Evolutionary conservation across 2,888 invertebrate species (phyloP).

Genomic region (Syrphus vitripennis): DNA sequence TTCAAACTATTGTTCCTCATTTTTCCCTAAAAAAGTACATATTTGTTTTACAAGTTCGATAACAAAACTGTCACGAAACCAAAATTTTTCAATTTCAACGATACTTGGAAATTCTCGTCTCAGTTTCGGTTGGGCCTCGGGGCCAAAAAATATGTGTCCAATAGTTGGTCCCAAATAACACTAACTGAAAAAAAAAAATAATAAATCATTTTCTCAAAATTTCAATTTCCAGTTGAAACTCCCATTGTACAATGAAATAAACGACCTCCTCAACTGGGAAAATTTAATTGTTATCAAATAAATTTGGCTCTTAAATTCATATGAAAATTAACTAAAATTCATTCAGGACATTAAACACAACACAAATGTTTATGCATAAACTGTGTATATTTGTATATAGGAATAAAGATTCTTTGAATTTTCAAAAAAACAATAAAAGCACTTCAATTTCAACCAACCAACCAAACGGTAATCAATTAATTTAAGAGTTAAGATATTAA

Average conservation of each 20-base stretch:
- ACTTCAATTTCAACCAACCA: not conserved
- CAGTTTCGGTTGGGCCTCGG: too few species aligned
- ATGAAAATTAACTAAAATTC: not conserved
- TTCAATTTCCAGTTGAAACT: too few species aligned
- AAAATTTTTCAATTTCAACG: too few species aligned
- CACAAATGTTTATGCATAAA: not conserved
- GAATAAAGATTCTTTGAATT: not conserved
- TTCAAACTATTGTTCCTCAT: too few species aligned
- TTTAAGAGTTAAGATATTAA: conserved; percentile 7
- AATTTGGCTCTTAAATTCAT: not conserved
- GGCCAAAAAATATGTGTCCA: too few species aligned
- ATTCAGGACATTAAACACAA: not conserved
- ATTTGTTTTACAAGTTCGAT: too few species aligned
- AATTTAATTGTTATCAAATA: not conserved
- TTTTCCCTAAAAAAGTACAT: too few species aligned
- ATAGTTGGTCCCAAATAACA: too few species aligned
- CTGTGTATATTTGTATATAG: not conserved
- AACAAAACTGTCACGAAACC: too few species aligned
- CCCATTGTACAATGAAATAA: not conserved
- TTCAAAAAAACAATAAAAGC: conserved; percentile 6
- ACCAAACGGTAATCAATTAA: conserved; percentile 23
- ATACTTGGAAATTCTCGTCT: too few species aligned
- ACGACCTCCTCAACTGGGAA: not conserved
- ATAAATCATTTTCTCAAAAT: too few species aligned
- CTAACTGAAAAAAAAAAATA: too few species aligned